phyloP scores from a whole-genome alignment of 2,888 invertebrate genomes.

The Cerastis rubricosa region DNA sequence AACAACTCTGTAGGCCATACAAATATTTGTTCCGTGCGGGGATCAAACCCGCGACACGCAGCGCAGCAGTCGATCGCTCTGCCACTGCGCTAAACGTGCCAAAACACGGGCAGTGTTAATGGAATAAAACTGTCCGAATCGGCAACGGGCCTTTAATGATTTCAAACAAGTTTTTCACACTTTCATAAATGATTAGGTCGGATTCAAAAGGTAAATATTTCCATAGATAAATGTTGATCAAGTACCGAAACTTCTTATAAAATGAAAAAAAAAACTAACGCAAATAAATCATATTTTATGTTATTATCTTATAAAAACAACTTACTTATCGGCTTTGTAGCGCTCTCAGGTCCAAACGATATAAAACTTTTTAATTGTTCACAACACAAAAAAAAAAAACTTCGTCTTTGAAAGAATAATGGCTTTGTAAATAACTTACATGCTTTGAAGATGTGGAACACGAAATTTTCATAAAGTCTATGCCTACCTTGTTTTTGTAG shows the following conservation, averaged over 20 bases:
- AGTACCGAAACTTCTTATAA: neutral
- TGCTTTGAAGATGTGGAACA: constrained; percentile 12
- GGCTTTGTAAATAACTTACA: constrained; percentile 11
- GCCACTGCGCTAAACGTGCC: no score
- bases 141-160: no score
- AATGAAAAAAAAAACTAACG: neutral
- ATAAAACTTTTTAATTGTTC: constrained; percentile 52
- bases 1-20: no score
- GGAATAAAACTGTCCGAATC: no score
- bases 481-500: neutral
- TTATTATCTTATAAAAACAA: constrained; percentile 2
- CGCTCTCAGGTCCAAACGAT: constrained; percentile 2
- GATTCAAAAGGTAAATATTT: neutral
- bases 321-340: constrained; percentile 10
- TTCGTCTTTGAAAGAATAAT: constrained; percentile 25
- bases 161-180: neutral
- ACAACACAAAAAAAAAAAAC: constrained; percentile 38
- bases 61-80: no score
- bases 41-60: no score
- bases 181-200: neutral
- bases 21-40: no score
- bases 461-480: constrained; percentile 14
- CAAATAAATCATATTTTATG: neutral
- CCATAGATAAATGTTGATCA: neutral
- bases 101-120: no score